Evolutionary conservation across 2,888 invertebrate species (phyloP).

Genomic region (Saturnia pavonia): DNA sequence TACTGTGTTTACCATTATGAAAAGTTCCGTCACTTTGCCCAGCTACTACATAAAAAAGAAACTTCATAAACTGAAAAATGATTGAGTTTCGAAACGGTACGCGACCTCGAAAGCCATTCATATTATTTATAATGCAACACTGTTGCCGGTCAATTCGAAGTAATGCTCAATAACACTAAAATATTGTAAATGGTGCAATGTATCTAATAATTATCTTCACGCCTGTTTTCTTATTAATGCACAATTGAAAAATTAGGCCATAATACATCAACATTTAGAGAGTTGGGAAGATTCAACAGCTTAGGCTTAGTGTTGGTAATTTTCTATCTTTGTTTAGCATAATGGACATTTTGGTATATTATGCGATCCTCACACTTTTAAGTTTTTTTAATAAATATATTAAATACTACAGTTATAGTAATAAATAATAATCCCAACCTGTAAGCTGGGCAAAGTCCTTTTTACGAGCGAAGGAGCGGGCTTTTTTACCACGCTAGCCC

Average conservation of each 20-base stretch:
- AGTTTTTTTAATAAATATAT: too few species aligned
- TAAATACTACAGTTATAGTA: too few species aligned
- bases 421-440: too few species aligned
- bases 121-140: conserved; percentile 1
- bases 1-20: too few species aligned
- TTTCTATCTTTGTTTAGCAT: background rate
- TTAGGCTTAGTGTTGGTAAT: background rate
- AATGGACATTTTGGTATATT: background rate
- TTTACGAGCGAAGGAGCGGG: too few species aligned
- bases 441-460: too few species aligned
- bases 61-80: background rate
- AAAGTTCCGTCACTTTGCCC: too few species aligned
- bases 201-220: background rate
- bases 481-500: too few species aligned
- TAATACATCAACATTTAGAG: background rate
- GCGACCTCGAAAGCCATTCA: conserved; percentile 13
- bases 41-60: too few species aligned
- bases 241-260: background rate
- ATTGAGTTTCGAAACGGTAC: background rate
- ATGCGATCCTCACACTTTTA: too few species aligned
- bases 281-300: background rate
- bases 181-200: conserved; percentile 3
- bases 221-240: background rate
- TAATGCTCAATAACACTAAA: background rate
- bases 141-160: conserved; percentile 11